Conservation (phyloP, 2,888 invertebrate genomes). For the Penaeus monodon region DNA sequence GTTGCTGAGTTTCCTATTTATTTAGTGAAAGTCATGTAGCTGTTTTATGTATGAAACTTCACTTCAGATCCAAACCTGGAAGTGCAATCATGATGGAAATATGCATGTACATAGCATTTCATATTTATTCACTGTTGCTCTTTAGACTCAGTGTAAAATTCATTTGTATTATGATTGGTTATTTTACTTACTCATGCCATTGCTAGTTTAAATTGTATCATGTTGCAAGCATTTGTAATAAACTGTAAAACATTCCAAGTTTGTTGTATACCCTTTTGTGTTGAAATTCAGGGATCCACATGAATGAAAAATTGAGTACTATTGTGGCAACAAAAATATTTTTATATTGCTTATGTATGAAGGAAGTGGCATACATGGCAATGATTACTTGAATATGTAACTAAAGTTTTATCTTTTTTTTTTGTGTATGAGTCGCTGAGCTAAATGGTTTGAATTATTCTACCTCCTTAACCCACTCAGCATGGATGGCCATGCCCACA, state of each 20-base stretch:
- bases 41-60: neutral
- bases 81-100: slow-evolving; percentile 45
- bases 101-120: slow-evolving; percentile 47
- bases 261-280: too few species aligned
- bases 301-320: too few species aligned
- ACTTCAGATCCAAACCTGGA: slow-evolving; percentile 24
- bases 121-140: slow-evolving; percentile 54
- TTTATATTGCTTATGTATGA: too few species aligned
- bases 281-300: too few species aligned
- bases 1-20: slow-evolving; percentile 10
- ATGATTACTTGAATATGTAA: too few species aligned
- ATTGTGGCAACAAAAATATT: too few species aligned
- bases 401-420: too few species aligned
- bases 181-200: slow-evolving; percentile 46
- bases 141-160: slow-evolving; percentile 32
- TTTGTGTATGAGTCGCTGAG: too few species aligned
- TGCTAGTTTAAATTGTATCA: slow-evolving; percentile 30
- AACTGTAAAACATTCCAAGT: slow-evolving; percentile 27
- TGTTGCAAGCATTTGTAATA: slow-evolving; percentile 52
- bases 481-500: too few species aligned
- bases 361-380: too few species aligned
- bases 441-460: too few species aligned
- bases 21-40: slow-evolving; percentile 2
- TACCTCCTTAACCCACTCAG: too few species aligned
- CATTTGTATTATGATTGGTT: slow-evolving; percentile 39